A percentile compares a stretch with the other conserved stretches of the same genome.
Conservation (phyloP, 2,113 vertebrate genomes). For the Mobula birostris region DNA sequence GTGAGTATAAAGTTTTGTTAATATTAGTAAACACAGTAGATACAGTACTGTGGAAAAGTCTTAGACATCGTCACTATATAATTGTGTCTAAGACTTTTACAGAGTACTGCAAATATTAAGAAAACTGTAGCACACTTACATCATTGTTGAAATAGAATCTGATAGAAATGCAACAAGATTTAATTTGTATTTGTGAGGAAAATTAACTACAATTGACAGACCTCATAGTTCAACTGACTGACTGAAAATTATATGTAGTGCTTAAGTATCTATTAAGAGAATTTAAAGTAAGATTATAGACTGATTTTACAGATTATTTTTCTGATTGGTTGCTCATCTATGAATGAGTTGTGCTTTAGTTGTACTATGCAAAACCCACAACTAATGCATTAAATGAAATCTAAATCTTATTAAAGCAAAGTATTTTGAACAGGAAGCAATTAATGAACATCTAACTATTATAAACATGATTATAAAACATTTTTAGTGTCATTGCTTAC, state of each 20-base stretch:
- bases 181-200: background rate
- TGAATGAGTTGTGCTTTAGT: background rate
- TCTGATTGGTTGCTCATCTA: background rate
- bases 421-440: background rate
- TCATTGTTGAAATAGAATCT: background rate
- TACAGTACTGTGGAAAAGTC: no score
- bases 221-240: background rate
- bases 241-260: constrained; percentile 6
- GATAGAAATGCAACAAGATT: background rate
- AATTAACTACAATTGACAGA: background rate
- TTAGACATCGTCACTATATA: no score
- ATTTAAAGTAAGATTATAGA: background rate
- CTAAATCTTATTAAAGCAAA: background rate
- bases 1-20: no score
- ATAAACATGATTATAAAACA: no score
- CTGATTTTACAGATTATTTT: background rate
- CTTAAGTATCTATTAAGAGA: background rate
- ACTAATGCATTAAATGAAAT: background rate
- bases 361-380: background rate
- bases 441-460: background rate
- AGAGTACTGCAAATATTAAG: background rate
- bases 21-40: no score
- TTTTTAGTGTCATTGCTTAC: no score
- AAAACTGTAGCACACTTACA: background rate
- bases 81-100: no score